These are phyloP conservation scores for Galaxias olidus DNA, from an alignment of 2,797 vertebrate species.

Conservation along the genomic window DNA sequence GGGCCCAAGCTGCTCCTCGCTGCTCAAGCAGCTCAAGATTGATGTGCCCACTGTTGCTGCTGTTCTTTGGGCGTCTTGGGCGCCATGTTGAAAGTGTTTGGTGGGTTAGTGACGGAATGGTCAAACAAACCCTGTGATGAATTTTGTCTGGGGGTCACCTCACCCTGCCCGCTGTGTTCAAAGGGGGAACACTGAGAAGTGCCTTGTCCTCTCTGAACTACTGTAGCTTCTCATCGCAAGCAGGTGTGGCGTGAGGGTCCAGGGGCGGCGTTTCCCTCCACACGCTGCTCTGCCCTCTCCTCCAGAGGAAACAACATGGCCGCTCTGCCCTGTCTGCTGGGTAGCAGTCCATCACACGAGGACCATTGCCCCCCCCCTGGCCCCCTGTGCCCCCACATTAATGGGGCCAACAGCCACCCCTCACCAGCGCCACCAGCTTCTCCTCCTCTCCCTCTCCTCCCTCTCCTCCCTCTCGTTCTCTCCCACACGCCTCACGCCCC, in stretches of 20 bases:
- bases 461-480: background rate
- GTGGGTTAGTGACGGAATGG: conserved; percentile 26
- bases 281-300: conserved; percentile 23
- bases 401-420: conserved; percentile 57
- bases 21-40: conserved; percentile 41
- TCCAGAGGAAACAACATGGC: conserved; percentile 38
- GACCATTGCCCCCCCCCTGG: conserved; percentile 34
- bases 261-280: conserved; percentile 18
- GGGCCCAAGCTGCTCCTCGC: conserved; percentile 28
- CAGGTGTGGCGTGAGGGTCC: conserved; percentile 30
- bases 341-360: conserved; percentile 46
- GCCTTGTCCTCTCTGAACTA: conserved; percentile 28
- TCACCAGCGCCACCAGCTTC: conserved; percentile 45
- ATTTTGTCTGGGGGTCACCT: too few species aligned
- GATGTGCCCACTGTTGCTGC: conserved; percentile 46
- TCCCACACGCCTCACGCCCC: conserved; percentile 63
- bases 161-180: conserved; percentile 7
- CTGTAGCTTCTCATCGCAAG: conserved; percentile 41
- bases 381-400: conserved; percentile 56
- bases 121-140: conserved; percentile 47
- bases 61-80: too few species aligned
- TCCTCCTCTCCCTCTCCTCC: conserved; percentile 35
- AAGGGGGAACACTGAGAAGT: background rate
- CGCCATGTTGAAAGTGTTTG: conserved; percentile 20
- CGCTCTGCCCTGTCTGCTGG: conserved; percentile 27